These are phyloP conservation scores for Tragelaphus buxtoni DNA, from an alignment of 2,113 vertebrate species.

Conservation along the genomic window DNA sequence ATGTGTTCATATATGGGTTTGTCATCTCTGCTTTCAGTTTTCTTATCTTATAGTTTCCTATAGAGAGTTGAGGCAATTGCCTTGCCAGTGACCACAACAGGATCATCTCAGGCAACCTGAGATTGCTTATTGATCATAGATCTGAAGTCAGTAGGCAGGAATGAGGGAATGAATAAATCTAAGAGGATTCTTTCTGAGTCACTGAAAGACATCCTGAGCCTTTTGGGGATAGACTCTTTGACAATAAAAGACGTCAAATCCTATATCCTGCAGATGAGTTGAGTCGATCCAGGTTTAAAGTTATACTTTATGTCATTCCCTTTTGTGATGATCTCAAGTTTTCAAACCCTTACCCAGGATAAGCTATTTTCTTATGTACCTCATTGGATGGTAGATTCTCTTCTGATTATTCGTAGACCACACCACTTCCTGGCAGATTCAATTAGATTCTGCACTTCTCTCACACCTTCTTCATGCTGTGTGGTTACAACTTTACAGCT, in stretches of 20 bases:
- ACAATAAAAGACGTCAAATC: not conserved
- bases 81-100: not conserved
- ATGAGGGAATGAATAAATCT: not conserved
- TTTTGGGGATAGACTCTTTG: not conserved
- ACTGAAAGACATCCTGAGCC: not conserved
- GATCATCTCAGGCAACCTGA: not conserved
- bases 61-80: not conserved
- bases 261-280: not conserved
- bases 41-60: not conserved
- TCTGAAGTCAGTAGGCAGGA: not conserved
- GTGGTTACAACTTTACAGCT: not conserved
- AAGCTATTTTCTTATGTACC: not conserved
- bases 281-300: not conserved
- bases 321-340: not conserved
- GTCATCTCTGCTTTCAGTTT: not conserved
- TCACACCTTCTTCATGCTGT: not conserved
- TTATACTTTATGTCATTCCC: not conserved
- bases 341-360: not conserved
- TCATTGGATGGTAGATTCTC: not conserved
- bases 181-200: constrained; percentile 11
- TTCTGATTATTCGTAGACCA: not conserved
- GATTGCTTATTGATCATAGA: constrained; percentile 25
- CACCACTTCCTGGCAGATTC: not conserved
- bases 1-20: not conserved
- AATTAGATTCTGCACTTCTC: not conserved